Percentiles rank a stretch among this genome's conserved stretches.
Conservation (phyloP, 1,140 invertebrate genomes). For the Rhagoletis pomonella region DNA sequence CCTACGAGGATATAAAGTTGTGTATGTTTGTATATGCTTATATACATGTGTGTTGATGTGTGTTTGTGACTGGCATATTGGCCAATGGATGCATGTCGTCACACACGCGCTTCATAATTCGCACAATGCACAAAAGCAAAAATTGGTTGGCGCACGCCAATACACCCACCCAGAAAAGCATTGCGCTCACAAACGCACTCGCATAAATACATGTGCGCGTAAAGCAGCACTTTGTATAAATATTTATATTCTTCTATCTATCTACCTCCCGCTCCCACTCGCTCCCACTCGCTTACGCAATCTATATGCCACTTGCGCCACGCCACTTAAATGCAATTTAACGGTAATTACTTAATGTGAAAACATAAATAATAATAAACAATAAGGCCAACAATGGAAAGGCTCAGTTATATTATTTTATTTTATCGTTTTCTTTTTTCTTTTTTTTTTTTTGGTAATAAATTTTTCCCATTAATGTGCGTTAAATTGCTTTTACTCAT, state of each 20-base stretch:
- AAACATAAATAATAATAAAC: conserved; percentile 45
- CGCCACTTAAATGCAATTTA: conserved; percentile 49
- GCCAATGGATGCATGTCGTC: conserved; percentile 1
- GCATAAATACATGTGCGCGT: neutral
- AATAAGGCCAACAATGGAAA: conserved; percentile 8
- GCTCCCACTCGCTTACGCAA: neutral
- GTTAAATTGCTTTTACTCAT: conserved; percentile 49
- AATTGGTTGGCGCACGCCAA: neutral
- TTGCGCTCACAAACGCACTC: neutral
- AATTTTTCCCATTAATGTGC: conserved; percentile 35
- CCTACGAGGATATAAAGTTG: neutral
- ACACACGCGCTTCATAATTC: conserved; percentile 1
- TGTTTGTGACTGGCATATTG: neutral
- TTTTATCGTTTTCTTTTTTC: conserved; percentile 16
- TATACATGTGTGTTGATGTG: neutral
- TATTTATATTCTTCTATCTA: neutral
- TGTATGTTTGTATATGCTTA: too few relatives aligned
- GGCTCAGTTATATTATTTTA: conserved; percentile 4
- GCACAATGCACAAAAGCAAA: neutral
- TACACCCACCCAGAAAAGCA: neutral
- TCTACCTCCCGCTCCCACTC: neutral
- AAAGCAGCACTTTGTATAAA: too few relatives aligned
- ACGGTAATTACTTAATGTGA: conserved; percentile 51
- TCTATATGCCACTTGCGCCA: neutral
- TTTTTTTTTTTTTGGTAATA: conserved; percentile 15